Evolutionary conservation across 2,888 invertebrate species (phyloP).

Genomic region (Conomelus anceps): DNA sequence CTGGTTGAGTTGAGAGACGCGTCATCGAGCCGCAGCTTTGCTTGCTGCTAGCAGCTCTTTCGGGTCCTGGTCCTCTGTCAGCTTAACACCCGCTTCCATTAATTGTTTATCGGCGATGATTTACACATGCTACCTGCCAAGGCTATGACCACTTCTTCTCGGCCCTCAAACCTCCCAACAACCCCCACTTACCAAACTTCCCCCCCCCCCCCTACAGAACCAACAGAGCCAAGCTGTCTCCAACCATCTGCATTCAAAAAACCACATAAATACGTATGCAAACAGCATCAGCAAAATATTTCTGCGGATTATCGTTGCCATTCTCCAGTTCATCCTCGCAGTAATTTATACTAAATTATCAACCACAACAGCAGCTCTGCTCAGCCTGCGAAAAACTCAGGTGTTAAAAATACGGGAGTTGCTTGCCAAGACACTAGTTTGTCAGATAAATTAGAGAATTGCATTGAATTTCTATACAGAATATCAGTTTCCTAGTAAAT

Average conservation of each 20-base stretch:
- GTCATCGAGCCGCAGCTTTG: neutral
- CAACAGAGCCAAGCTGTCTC: neutral
- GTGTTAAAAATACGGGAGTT: neutral
- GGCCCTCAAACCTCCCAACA: too few relatives aligned
- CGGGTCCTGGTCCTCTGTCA: neutral
- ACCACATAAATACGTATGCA: neutral
- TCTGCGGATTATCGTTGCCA: neutral
- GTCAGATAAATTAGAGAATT: neutral
- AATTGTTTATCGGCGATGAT: neutral
- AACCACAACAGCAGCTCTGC: neutral
- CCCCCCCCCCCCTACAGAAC: too few relatives aligned
- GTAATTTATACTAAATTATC: neutral
- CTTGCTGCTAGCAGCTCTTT: neutral
- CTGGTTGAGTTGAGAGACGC: too few relatives aligned
- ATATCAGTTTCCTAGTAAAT: neutral
- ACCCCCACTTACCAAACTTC: neutral
- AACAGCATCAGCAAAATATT: neutral
- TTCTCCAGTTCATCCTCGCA: neutral
- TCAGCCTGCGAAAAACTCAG: neutral
- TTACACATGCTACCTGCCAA: neutral
- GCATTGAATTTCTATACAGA: neutral
- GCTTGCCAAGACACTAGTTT: neutral
- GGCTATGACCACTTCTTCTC: neutral
- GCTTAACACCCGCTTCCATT: neutral
- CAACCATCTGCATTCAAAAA: neutral